phyloP scores from a whole-genome alignment of 2,113 vertebrate genomes.

The Myotis brandtii region DNA sequence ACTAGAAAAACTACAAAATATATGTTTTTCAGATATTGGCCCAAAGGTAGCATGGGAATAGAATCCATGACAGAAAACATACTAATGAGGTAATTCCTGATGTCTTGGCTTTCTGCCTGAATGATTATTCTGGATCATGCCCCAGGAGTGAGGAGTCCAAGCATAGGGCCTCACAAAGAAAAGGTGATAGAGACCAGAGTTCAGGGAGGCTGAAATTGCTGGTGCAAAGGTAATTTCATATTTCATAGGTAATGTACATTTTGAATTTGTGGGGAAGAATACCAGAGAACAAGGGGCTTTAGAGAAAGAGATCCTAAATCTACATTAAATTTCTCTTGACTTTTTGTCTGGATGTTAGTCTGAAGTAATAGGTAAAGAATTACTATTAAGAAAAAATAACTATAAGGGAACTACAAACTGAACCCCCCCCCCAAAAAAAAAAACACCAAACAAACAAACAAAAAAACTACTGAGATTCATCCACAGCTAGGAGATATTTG shows the following conservation, averaged over 20 bases:
- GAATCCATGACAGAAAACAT: neutral
- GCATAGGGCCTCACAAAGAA: neutral
- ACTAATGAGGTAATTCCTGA: accelerated
- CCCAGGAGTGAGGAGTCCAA: neutral
- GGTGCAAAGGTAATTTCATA: neutral
- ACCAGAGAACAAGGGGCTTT: neutral
- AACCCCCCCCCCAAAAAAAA: no score
- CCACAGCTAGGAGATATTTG: neutral
- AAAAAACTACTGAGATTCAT: neutral
- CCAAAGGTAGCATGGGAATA: neutral
- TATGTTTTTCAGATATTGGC: neutral
- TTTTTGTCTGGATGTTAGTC: neutral
- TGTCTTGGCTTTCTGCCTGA: neutral
- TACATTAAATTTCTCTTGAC: neutral
- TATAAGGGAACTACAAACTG: neutral
- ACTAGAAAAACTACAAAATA: neutral
- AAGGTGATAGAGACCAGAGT: neutral
- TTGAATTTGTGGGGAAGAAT: neutral
- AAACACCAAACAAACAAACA: no score
- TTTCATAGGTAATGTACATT: neutral
- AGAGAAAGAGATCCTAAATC: neutral
- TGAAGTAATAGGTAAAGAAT: neutral
- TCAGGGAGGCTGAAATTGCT: neutral
- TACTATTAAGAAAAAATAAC: neutral
- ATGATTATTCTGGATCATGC: neutral